These are phyloP conservation scores for Eriocheir sinensis DNA, from an alignment of 1,140 invertebrate species.

Conservation along the genomic window DNA sequence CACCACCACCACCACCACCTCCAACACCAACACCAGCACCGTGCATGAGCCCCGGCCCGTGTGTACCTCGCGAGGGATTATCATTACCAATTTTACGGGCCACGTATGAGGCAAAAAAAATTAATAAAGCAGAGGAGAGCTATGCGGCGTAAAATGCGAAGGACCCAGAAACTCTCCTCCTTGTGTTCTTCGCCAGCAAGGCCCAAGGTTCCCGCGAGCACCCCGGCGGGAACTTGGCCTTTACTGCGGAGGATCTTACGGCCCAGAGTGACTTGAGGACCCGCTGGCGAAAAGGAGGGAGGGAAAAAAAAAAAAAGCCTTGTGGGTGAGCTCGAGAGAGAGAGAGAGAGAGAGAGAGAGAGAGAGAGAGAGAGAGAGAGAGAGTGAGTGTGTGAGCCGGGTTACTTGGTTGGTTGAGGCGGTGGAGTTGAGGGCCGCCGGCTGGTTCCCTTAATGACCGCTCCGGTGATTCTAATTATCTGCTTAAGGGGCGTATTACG, in stretches of 20 bases:
- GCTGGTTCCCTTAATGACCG: slow-evolving; percentile 55
- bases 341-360: slow-evolving; percentile 22
- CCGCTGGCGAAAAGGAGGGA: neutral
- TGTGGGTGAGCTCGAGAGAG: neutral
- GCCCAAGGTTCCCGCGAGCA: slow-evolving; percentile 34
- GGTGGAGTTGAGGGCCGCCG: slow-evolving; percentile 49
- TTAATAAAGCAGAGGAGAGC: slow-evolving; percentile 68
- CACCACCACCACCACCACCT: neutral
- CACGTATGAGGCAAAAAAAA: slow-evolving; percentile 76
- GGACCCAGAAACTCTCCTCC: slow-evolving; percentile 48
- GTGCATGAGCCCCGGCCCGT: slow-evolving; percentile 52
- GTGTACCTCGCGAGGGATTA: slow-evolving; percentile 59
- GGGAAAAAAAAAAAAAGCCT: neutral
- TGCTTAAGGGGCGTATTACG: slow-evolving; percentile 72
- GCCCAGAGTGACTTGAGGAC: neutral
- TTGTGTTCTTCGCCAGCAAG: neutral
- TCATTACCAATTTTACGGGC: slow-evolving; percentile 77
- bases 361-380: slow-evolving; percentile 23
- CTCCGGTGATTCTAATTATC: slow-evolving; percentile 62
- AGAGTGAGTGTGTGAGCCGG: no score
- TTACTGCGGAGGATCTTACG: slow-evolving; percentile 50
- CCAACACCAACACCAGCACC: no score
- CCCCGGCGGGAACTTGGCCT: slow-evolving; percentile 27
- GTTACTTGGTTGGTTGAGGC: no score
- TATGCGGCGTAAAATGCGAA: slow-evolving; percentile 74